Conservation (phyloP, 1,140 invertebrate genomes). For the Calycopis cecrops region DNA sequence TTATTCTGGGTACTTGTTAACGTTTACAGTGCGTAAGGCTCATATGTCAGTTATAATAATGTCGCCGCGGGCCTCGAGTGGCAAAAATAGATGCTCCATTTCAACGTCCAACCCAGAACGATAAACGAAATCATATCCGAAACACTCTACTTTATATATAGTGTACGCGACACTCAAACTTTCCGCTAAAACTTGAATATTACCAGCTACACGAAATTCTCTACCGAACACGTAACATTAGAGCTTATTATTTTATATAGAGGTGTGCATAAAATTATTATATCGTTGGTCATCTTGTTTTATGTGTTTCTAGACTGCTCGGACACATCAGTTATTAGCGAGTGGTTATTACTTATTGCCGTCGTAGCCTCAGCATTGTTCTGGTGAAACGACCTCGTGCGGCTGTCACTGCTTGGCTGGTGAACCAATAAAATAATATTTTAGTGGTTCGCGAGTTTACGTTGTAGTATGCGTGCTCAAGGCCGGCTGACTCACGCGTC, state of each 20-base stretch:
- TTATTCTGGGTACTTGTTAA: slow-evolving; percentile 16
- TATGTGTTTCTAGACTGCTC: neutral
- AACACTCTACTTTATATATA: slow-evolving; percentile 51
- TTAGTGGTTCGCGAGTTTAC: slow-evolving; percentile 49
- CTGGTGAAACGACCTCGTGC: slow-evolving; percentile 35
- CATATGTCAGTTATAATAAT: slow-evolving; percentile 59
- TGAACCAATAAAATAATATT: slow-evolving; percentile 61
- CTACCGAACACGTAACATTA: too few relatives aligned
- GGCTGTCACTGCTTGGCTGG: slow-evolving; percentile 35
- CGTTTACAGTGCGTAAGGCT: slow-evolving; percentile 35
- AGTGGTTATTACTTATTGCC: neutral
- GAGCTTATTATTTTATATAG: too few relatives aligned
- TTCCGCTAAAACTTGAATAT: too few relatives aligned
- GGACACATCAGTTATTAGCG: neutral
- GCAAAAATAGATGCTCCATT: slow-evolving; percentile 70
- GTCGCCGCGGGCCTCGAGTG: slow-evolving; percentile 64
- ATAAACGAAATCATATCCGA: slow-evolving; percentile 61
- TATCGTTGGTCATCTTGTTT: too few relatives aligned
- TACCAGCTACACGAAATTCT: too few relatives aligned
- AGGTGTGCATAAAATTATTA: too few relatives aligned
- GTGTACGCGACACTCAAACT: slow-evolving; percentile 22
- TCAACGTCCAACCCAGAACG: slow-evolving; percentile 58
- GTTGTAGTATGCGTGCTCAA: slow-evolving; percentile 44
- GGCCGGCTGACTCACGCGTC: slow-evolving; percentile 62
- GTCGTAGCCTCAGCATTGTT: slow-evolving; percentile 25